phyloP scores from a whole-genome alignment of 2,113 vertebrate species.

The human (Homo sapiens) region DNA sequence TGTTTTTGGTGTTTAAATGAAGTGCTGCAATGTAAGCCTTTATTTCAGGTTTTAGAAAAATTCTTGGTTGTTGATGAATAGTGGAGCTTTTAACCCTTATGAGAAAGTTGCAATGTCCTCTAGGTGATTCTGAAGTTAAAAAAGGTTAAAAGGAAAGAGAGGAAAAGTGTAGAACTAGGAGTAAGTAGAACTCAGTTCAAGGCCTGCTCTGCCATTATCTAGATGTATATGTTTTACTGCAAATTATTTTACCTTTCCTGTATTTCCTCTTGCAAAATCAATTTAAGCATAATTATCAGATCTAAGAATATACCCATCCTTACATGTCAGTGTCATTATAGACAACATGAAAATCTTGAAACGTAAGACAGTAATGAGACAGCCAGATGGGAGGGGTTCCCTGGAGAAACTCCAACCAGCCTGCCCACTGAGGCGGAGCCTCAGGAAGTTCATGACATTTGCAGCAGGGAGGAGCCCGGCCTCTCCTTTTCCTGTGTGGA shows the following conservation, averaged over 20 bases:
- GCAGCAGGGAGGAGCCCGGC: no score
- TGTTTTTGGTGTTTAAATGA: background rate
- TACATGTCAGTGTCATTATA: background rate
- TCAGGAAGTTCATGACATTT: no score
- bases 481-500: no score
- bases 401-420: no score
- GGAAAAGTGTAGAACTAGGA: background rate
- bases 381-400: no score
- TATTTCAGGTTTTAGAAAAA: conserved; percentile 9
- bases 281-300: background rate
- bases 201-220: background rate
- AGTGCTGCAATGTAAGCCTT: background rate
- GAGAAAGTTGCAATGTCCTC: background rate
- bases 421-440: no score
- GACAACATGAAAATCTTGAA: background rate
- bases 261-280: background rate
- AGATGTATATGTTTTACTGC: background rate
- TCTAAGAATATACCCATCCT: background rate
- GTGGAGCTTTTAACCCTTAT: background rate
- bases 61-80: background rate
- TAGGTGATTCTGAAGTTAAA: background rate
- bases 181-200: background rate
- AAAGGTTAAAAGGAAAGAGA: background rate
- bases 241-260: background rate
- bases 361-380: background rate